Evolutionary conservation across 2,113 vertebrate genomes (phyloP).

Genomic region (Pholis gunnellus): DNA sequence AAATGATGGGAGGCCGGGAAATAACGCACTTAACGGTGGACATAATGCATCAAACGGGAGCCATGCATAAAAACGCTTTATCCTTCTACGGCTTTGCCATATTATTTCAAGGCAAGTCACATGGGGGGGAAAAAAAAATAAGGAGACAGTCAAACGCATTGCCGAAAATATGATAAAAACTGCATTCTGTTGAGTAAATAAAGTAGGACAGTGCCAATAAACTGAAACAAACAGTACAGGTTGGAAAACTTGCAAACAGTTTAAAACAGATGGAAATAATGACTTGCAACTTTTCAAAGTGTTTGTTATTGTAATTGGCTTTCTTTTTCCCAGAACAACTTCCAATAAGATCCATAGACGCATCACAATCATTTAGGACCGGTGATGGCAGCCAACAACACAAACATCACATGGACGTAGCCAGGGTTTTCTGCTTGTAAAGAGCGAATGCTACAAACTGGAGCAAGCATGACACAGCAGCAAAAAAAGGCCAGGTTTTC

Average conservation of each 20-base stretch:
- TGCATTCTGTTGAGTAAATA: background rate
- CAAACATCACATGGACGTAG: background rate
- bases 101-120: background rate
- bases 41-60: background rate
- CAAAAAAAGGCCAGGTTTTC: background rate
- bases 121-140: too few relatives aligned
- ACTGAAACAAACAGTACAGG: background rate
- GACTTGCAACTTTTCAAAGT: slow-evolving; percentile 9
- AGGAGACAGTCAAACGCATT: background rate
- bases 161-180: slow-evolving; percentile 23
- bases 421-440: background rate
- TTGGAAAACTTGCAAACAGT: background rate
- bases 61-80: background rate
- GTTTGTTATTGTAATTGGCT: background rate
- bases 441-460: background rate
- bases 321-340: background rate
- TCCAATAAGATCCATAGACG: background rate
- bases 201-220: slow-evolving; percentile 14
- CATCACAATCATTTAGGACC: background rate
- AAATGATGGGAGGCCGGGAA: background rate
- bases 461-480: background rate
- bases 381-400: background rate
- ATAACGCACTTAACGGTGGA: background rate
- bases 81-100: background rate
- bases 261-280: slow-evolving; percentile 7